Evolutionary conservation across 2,113 vertebrate genomes (phyloP).

Genomic region (Dromiciops gliroides): DNA sequence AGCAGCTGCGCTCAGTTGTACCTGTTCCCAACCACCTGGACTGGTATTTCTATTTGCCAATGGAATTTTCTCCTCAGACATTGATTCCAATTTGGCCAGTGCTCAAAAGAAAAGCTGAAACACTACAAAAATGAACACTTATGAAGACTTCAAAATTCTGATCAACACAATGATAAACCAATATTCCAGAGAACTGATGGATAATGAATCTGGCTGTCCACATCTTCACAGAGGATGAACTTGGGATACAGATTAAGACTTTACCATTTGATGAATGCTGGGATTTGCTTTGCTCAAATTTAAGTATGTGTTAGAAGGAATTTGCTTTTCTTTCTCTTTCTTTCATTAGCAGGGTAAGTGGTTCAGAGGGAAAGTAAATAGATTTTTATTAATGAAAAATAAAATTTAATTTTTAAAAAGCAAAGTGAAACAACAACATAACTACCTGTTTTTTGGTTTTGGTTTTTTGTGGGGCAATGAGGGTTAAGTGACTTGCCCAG

Average conservation of each 20-base stretch:
- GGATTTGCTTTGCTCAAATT: neutral
- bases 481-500: no score
- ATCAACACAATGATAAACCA: neutral
- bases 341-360: neutral
- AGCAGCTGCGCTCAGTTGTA: neutral
- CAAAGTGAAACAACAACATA: no score
- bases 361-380: neutral
- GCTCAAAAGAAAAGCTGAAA: neutral
- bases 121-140: neutral
- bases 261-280: neutral
- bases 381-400: neutral
- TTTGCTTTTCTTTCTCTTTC: neutral
- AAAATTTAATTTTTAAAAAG: neutral
- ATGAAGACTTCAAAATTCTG: neutral
- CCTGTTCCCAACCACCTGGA: neutral
- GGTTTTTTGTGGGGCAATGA: no score
- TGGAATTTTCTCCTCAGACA: neutral
- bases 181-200: neutral
- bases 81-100: neutral
- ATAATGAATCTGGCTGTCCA: neutral
- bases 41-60: neutral
- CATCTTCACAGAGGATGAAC: neutral
- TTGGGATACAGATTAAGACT: neutral
- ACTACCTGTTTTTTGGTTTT: no score
- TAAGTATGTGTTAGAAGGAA: neutral